Percentiles rank a stretch among this genome's conserved stretches.
phyloP scores from a whole-genome alignment of 2,113 vertebrate species.

The Cinclus mexicanus region DNA sequence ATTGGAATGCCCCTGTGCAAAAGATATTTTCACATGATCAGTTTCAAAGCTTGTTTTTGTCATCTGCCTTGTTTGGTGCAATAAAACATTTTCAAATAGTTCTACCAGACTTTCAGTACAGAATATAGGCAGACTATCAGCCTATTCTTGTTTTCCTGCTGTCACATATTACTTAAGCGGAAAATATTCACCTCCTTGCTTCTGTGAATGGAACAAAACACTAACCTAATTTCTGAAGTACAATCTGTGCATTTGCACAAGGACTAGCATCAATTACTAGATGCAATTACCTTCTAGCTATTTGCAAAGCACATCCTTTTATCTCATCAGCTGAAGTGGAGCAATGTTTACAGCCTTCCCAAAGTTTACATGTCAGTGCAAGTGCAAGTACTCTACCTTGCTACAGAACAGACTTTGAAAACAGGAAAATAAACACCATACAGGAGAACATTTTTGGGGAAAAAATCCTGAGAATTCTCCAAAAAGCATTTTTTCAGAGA shows the following conservation, averaged over 20 bases:
- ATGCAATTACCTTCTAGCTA: neutral
- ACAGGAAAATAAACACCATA: neutral
- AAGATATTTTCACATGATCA: neutral
- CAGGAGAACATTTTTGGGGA: neutral
- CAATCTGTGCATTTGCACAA: neutral
- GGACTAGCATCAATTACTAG: neutral
- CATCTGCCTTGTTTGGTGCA: neutral
- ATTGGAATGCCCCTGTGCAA: neutral
- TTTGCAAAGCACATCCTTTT: neutral
- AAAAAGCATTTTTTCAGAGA: neutral
- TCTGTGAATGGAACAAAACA: neutral
- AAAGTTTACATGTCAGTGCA: neutral
- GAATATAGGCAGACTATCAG: neutral
- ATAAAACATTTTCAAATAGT: neutral
- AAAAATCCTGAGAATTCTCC: neutral
- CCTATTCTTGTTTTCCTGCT: neutral
- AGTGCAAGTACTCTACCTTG: neutral
- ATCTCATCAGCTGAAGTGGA: neutral
- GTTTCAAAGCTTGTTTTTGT: neutral
- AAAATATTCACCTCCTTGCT: neutral
- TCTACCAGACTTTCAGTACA: neutral
- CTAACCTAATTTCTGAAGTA: neutral
- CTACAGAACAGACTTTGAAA: neutral
- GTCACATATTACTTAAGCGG: neutral
- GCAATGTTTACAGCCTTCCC: neutral